Evolutionary conservation across 2,797 vertebrate species (phyloP).

Genomic region (Danio jaintianensis): DNA sequence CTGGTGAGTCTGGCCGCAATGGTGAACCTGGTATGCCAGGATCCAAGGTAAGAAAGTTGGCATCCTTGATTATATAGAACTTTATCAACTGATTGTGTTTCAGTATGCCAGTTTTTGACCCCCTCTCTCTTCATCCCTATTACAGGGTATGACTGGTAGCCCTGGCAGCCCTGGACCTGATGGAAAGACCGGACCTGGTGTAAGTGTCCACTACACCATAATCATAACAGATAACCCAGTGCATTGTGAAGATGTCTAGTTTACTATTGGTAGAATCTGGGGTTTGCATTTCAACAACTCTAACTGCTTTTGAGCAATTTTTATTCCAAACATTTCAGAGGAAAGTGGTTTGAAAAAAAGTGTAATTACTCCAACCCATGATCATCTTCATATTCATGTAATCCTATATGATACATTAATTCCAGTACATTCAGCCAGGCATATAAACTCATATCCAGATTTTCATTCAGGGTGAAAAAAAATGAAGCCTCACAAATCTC

Average conservation of each 20-base stretch:
- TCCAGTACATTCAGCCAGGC: too few species aligned
- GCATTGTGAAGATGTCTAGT: not conserved
- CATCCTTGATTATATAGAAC: not conserved
- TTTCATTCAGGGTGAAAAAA: not conserved
- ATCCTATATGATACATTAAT: too few species aligned
- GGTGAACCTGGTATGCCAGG: conserved; percentile 90
- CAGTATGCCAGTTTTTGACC: not conserved
- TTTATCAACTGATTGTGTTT: conserved; percentile 11
- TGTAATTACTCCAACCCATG: too few species aligned
- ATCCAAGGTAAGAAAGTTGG: conserved; percentile 81
- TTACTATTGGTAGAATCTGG: not conserved
- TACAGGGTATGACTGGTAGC: conserved; percentile 89
- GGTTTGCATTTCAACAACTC: not conserved
- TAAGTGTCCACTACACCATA: conserved; percentile 71
- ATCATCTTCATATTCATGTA: too few species aligned
- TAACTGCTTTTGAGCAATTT: not conserved
- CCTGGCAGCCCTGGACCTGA: conserved; percentile 88
- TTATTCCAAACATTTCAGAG: not conserved
- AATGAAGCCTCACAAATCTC: not conserved
- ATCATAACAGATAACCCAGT: not conserved
- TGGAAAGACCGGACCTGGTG: conserved; percentile 85
- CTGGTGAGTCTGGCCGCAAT: conserved; percentile 87
- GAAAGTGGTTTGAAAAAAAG: not conserved
- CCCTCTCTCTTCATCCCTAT: conserved; percentile 43
- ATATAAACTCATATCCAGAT: not conserved